Evolutionary conservation across 2,113 vertebrate species (phyloP).

Genomic region (Saguinus midas): DNA sequence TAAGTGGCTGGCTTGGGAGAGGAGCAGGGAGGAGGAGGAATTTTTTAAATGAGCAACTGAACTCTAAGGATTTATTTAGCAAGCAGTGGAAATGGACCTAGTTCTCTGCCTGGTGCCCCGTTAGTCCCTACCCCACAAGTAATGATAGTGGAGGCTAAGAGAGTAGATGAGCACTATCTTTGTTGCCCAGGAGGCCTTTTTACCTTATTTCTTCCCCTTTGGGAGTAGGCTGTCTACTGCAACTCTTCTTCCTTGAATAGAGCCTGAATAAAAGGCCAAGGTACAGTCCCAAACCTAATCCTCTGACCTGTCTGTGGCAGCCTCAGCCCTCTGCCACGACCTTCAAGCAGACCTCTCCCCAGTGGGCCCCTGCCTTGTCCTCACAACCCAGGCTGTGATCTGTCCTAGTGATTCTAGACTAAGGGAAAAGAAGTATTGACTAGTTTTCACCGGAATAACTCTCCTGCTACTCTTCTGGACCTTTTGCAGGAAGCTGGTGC

Average conservation of each 20-base stretch:
- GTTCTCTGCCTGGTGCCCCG: background rate
- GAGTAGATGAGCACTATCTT: background rate
- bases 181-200: background rate
- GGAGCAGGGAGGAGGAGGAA: background rate
- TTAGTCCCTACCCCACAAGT: background rate
- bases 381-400: background rate
- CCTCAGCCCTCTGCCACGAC: background rate
- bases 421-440: background rate
- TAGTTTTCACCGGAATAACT: background rate
- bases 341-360: background rate
- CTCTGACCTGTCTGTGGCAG: background rate
- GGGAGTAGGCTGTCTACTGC: background rate
- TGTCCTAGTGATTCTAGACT: background rate
- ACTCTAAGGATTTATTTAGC: conserved; percentile 3
- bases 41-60: conserved; percentile 20
- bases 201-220: background rate
- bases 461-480: background rate
- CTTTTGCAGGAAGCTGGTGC: background rate
- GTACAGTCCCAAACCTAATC: background rate
- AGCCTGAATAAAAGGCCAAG: background rate
- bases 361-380: background rate
- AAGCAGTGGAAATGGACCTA: background rate
- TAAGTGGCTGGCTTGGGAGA: background rate
- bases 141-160: background rate
- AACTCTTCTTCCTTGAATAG: conserved; percentile 28